Conservation (phyloP, 2,113 vertebrate genomes). For the Pseudolaguvia tuberculata region DNA sequence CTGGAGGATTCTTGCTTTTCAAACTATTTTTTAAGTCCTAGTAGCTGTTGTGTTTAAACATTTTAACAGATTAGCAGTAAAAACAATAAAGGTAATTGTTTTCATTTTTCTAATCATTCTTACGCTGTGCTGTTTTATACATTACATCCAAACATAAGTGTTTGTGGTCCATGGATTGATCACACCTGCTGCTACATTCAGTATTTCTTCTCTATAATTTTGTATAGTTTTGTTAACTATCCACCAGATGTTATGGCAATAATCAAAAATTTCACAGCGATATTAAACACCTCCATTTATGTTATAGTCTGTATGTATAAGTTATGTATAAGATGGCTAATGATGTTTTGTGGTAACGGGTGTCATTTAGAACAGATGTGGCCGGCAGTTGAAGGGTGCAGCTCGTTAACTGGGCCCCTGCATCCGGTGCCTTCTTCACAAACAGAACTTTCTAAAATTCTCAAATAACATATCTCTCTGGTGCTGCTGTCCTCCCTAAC, state of each 20-base stretch:
- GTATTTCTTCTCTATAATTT: background rate
- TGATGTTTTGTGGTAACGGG: conserved; percentile 6
- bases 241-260: background rate
- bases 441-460: conserved; percentile 35
- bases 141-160: too few relatives aligned
- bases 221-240: background rate
- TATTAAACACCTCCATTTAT: background rate
- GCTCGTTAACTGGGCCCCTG: conserved; percentile 36
- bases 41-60: too few relatives aligned
- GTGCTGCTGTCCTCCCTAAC: conserved; percentile 21
- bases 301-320: background rate
- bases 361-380: conserved; percentile 38
- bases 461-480: conserved; percentile 31
- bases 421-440: conserved; percentile 42
- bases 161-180: too few relatives aligned
- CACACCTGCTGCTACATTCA: background rate
- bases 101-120: too few relatives aligned
- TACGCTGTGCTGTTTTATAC: too few relatives aligned
- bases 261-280: background rate
- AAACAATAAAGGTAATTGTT: too few relatives aligned
- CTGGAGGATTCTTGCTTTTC: too few relatives aligned
- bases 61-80: too few relatives aligned
- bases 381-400: conserved; percentile 27
- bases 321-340: background rate
- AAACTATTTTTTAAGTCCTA: too few relatives aligned